Conservation (phyloP, 92 coral and sea anemone genomes). For the Siderastrea radians region DNA sequence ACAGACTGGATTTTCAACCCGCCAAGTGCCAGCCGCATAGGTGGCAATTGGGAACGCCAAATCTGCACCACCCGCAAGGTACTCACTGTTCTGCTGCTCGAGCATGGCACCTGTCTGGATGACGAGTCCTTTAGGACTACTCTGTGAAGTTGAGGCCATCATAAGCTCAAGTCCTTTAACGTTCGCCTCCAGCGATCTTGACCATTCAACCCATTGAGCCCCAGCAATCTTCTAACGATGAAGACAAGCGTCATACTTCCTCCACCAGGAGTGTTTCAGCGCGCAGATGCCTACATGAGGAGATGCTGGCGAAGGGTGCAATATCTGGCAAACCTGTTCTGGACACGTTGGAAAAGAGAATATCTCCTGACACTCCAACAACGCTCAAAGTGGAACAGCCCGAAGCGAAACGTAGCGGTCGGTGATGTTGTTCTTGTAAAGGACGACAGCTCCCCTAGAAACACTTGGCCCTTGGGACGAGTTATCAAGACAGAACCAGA, state of each 20-base stretch:
- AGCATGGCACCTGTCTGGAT: conserved; percentile 69
- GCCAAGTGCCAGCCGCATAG: conserved; percentile 55
- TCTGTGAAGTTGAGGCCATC: conserved; percentile 62
- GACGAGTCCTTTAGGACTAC: conserved; percentile 65
- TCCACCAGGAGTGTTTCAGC: conserved; percentile 71
- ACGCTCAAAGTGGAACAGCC: conserved; percentile 45
- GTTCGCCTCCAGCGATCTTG: conserved; percentile 49
- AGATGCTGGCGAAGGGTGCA: conserved; percentile 66
- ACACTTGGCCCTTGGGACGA: conserved; percentile 34
- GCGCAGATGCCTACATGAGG: conserved; percentile 49
- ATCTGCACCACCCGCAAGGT: conserved; percentile 62
- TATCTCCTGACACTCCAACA: conserved; percentile 56
- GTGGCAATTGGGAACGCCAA: conserved; percentile 74
- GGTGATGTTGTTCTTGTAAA: conserved; percentile 45
- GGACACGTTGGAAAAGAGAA: conserved; percentile 68
- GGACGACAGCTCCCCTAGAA: conserved; percentile 38
- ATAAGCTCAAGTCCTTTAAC: conserved; percentile 70
- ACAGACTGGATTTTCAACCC: conserved; percentile 18
- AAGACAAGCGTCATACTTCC: conserved; percentile 62
- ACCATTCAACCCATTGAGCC: conserved; percentile 62
- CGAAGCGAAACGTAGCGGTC: conserved; percentile 31
- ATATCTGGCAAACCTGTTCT: conserved; percentile 51
- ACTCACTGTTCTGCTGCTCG: conserved; percentile 58
- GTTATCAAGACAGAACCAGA: conserved; percentile 25
- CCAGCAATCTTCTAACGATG: conserved; percentile 63